Percentiles rank a stretch among this genome's conserved stretches.
Evolutionary conservation across 2,888 invertebrate genomes (phyloP).

Genomic region (Ischnura elegans): DNA sequence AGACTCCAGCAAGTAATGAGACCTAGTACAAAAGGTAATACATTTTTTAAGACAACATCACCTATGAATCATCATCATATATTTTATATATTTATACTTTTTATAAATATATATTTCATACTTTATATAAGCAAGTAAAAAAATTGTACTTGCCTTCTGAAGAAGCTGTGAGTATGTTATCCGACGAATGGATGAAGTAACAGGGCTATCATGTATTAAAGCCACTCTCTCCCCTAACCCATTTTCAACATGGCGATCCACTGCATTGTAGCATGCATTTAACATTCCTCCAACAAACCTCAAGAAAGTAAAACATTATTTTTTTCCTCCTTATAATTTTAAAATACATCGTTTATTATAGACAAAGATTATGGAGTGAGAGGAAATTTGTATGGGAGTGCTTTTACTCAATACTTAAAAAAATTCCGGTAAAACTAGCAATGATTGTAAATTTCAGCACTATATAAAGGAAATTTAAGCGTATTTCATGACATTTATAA

Average conservation of each 20-base stretch:
- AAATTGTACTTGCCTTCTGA: slow-evolving; percentile 82
- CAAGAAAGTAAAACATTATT: slow-evolving; percentile 69
- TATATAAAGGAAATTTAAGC: too few species aligned
- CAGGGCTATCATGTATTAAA: slow-evolving; percentile 93
- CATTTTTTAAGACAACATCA: not conserved
- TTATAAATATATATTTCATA: slow-evolving; percentile 46
- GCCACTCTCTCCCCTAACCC: slow-evolving; percentile 90
- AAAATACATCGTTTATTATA: not conserved
- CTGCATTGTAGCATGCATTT: slow-evolving; percentile 95
- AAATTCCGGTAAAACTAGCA: too few species aligned
- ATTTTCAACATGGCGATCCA: slow-evolving; percentile 92
- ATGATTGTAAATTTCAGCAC: too few species aligned
- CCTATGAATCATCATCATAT: not conserved
- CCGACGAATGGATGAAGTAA: slow-evolving; percentile 87
- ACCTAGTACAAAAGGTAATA: slow-evolving; percentile 80
- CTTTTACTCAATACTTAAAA: too few species aligned
- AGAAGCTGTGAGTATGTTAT: slow-evolving; percentile 91
- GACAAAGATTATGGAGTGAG: too few species aligned
- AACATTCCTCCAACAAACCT: slow-evolving; percentile 95
- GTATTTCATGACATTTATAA: too few species aligned
- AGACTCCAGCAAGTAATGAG: slow-evolving; percentile 88
- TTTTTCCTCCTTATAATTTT: not conserved
- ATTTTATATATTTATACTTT: not conserved
- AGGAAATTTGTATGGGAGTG: too few species aligned
- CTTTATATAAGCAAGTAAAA: too few species aligned